Evolutionary conservation across 37 sponge, comb jelly and placozoan species (phyloP), one percentile per base, ranked within the genome.

Genomic region (Aplysina aerophoba): DNA sequence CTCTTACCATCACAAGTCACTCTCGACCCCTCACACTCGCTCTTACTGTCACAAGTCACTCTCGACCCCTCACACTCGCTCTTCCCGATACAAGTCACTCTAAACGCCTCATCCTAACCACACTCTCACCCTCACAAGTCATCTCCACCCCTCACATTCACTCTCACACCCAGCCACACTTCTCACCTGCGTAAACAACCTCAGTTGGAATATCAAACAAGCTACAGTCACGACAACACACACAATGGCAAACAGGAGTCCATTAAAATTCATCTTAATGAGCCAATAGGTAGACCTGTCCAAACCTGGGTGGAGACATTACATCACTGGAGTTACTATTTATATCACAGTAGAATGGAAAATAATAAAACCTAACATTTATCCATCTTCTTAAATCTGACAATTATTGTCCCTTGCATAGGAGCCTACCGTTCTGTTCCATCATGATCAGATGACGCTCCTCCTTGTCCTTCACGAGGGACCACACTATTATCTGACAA

Each of bases 361-460:
- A n/a, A n/a, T n/a, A n/a, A n/a, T n/a, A n/a, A n/a, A n/a, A n/a
- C n/a, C n/a, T n/a, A n/a, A 20, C 59, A 58, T 58, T 16, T n/a
- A n/a, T n/a, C n/a, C n/a, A n/a, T n/a, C n/a, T n/a, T n/a, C n/a
- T n/a, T n/a, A n/a, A n/a, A n/a, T n/a, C n/a, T n/a, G n/a, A n/a
- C n/a, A n/a, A n/a, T n/a, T n/a, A n/a, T n/a, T n/a, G n/a, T n/a
- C n/a, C n/a, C n/a, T n/a, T 44, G 8, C 50, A 44, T 3, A 44
- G 50, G 50, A 44, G 13, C 57, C 4, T n/a, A 83, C 73, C 94
- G 37, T 89, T 94, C 89, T 92, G 90, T 28, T 95, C 90, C 92
- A 95, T 95, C 93, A 95, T 95, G 64, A 95, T 95, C 53, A 92
- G 59, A 56, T 95, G 92, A 78, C 87, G 88, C 84, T 90, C 93